A percentile compares a stretch with the other conserved stretches of the same genome.
phyloP scores from a whole-genome alignment of 2,888 invertebrate genomes.

The Eumacrocentrus americanus region DNA sequence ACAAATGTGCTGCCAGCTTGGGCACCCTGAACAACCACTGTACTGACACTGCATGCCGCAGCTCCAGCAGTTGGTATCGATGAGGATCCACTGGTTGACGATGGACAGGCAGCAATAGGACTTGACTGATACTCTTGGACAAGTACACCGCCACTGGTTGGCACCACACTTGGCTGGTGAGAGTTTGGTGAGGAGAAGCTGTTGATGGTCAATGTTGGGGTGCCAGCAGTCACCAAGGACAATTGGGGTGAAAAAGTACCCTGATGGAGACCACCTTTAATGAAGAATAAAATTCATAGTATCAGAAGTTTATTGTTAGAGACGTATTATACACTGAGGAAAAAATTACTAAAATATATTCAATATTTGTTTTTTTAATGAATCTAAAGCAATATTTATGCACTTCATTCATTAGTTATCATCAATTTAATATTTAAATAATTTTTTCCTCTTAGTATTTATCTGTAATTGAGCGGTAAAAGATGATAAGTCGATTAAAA shows the following conservation, averaged over 20 bases:
- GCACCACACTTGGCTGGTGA: conserved; percentile 43
- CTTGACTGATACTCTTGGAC: conserved; percentile 62
- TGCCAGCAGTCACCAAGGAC: conserved; percentile 53
- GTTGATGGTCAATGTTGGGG: conserved; percentile 54
- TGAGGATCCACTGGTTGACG: conserved; percentile 55
- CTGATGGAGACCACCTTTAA: conserved; percentile 53
- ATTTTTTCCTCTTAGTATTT: too few species aligned
- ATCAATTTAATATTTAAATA: too few species aligned
- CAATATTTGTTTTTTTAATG: not conserved
- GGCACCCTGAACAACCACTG: conserved; percentile 48
- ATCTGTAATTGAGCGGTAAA: too few species aligned
- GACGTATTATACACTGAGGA: not conserved
- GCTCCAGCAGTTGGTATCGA: conserved; percentile 48
- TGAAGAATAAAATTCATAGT: not conserved
- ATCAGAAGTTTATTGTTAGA: not conserved
- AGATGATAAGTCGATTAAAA: not conserved
- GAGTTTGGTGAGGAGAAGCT: conserved; percentile 53
- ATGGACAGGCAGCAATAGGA: conserved; percentile 61
- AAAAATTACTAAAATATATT: not conserved
- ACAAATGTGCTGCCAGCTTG: conserved; percentile 41
- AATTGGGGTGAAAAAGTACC: conserved; percentile 55
- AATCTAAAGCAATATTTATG: not conserved
- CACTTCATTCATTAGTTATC: not conserved
- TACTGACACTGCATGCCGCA: conserved; percentile 45
- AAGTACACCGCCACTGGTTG: conserved; percentile 52